Evolutionary conservation across 2,888 invertebrate species (phyloP).

Genomic region (Pollenia griseotomentosa): DNA sequence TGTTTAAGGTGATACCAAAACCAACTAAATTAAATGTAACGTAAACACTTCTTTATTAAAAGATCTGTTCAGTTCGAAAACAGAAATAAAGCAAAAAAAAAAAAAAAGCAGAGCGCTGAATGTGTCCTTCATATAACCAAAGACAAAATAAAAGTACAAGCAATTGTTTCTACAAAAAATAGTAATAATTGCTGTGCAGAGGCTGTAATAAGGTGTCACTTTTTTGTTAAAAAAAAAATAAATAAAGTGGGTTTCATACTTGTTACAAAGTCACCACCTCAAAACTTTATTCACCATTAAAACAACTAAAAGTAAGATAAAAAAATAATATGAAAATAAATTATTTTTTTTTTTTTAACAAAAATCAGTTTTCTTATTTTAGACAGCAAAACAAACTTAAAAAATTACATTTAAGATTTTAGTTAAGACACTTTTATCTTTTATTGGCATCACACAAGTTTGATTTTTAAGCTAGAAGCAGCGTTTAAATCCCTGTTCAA

Average conservation of each 20-base stretch:
- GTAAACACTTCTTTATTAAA: slow-evolving; percentile 15
- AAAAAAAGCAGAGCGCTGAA: not conserved
- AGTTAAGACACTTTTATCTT: slow-evolving; percentile 53
- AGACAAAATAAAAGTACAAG: not conserved
- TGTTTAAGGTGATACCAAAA: slow-evolving; percentile 50
- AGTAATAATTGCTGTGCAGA: slow-evolving; percentile 57
- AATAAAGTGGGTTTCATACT: slow-evolving; percentile 56
- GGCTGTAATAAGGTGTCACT: slow-evolving; percentile 67
- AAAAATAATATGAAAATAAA: not conserved
- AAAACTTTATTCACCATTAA: slow-evolving; percentile 5
- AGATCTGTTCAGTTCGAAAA: not conserved
- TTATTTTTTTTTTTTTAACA: not conserved
- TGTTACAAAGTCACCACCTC: slow-evolving; percentile 59
- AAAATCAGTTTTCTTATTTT: slow-evolving; percentile 1
- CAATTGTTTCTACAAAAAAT: slow-evolving; percentile 26
- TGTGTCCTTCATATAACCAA: slow-evolving; percentile 56
- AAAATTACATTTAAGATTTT: slow-evolving; percentile 41
- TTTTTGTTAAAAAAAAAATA: slow-evolving; percentile 16
- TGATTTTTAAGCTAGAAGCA: not conserved
- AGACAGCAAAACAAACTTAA: not conserved
- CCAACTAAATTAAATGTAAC: slow-evolving; percentile 52
- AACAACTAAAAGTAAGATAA: not conserved
- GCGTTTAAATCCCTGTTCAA: slow-evolving; percentile 4
- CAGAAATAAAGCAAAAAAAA: not conserved
- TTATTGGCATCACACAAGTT: slow-evolving; percentile 55